Conservation (phyloP, 1,140 invertebrate species). For the Scylla paramamosain region DNA sequence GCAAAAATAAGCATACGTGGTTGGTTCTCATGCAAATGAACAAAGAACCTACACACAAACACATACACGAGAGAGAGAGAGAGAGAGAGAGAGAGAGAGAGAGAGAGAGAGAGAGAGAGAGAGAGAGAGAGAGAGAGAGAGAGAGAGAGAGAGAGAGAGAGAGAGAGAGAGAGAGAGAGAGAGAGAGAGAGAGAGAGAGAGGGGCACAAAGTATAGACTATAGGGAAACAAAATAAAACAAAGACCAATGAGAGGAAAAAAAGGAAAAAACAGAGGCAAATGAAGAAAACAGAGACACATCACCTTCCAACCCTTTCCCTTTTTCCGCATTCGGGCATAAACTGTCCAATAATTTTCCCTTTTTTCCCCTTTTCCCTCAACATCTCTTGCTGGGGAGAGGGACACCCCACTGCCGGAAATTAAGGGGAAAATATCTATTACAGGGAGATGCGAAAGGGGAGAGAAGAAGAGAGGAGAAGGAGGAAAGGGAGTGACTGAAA, state of each 20-base stretch:
- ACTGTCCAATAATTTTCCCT: neutral
- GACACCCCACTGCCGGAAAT: neutral
- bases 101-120: too few relatives aligned
- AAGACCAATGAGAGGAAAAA: neutral
- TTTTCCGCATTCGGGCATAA: neutral
- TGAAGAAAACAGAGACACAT: neutral
- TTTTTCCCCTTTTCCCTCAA: neutral
- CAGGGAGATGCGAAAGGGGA: neutral
- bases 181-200: too few relatives aligned
- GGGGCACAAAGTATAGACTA: too few relatives aligned
- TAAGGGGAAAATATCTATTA: slow-evolving; percentile 16
- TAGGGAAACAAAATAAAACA: neutral
- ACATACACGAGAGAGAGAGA: too few relatives aligned
- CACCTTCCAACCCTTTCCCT: neutral
- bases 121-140: too few relatives aligned
- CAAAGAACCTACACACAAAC: too few relatives aligned
- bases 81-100: too few relatives aligned
- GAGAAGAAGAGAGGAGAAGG: neutral
- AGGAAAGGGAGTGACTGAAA: neutral
- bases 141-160: too few relatives aligned
- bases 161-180: too few relatives aligned
- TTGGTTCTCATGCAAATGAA: too few relatives aligned
- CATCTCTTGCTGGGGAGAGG: neutral
- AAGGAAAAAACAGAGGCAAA: neutral
- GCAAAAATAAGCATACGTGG: too few relatives aligned